phyloP scores from a whole-genome alignment of 1,140 invertebrate genomes.

The Aphaenogaster floridana region DNA sequence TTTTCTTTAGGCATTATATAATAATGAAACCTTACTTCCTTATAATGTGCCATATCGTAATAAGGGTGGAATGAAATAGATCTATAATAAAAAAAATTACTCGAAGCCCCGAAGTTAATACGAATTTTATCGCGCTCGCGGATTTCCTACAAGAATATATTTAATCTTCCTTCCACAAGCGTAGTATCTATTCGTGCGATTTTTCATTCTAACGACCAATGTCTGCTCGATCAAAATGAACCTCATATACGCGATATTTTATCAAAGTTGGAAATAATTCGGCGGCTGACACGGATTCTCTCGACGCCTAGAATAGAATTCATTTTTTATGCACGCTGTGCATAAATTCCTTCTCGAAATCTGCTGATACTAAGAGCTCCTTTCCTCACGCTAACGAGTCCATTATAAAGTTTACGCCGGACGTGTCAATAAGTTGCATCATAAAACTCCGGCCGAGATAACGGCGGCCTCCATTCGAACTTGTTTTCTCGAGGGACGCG shows the following conservation, averaged over 20 bases:
- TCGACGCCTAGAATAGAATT: not conserved
- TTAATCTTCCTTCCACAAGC: conserved; percentile 3
- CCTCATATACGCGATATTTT: not conserved
- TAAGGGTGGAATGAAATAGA: not conserved
- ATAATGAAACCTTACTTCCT: not conserved
- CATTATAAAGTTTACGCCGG: conserved; percentile 45
- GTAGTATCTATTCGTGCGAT: conserved; percentile 12
- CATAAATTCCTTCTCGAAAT: not conserved
- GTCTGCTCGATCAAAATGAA: conserved; percentile 22
- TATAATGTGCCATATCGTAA: not conserved
- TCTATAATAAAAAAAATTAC: conserved; percentile 15
- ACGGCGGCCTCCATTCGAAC: conserved; percentile 17
- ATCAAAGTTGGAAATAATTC: conserved; percentile 37
- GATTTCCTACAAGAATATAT: conserved; percentile 15
- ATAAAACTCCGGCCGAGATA: conserved; percentile 36
- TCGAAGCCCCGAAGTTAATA: not conserved
- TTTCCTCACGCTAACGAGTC: conserved; percentile 23
- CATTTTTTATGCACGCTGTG: not conserved
- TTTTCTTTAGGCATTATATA: not conserved
- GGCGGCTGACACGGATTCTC: not conserved
- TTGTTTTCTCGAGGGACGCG: conserved; percentile 31
- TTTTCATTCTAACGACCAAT: conserved; percentile 20
- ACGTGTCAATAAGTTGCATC: conserved; percentile 39
- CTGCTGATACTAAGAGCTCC: not conserved
- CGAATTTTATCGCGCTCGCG: not conserved